phyloP scores from a whole-genome alignment of 1,140 invertebrate genomes.

The Nasonia giraulti region DNA sequence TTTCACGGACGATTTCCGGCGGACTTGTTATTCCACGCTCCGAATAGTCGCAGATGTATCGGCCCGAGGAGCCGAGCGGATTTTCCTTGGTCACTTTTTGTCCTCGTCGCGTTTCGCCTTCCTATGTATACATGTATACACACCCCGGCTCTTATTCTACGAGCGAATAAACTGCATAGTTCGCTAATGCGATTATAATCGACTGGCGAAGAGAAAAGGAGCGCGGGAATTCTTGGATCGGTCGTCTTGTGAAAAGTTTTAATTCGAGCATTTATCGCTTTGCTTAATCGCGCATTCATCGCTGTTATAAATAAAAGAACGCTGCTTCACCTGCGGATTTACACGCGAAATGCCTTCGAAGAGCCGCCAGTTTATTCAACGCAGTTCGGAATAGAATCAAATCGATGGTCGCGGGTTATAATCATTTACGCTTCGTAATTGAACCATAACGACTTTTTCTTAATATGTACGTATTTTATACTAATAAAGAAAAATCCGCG shows the following conservation, averaged over 20 bases:
- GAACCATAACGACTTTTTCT: too few relatives aligned
- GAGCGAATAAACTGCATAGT: neutral
- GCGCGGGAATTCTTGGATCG: neutral
- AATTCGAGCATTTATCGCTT: neutral
- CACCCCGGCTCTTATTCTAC: too few relatives aligned
- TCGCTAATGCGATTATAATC: conserved; percentile 48
- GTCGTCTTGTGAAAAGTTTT: neutral
- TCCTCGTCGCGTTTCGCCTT: neutral
- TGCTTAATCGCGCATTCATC: too few relatives aligned
- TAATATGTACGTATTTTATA: too few relatives aligned
- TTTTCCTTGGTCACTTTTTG: conserved; percentile 5
- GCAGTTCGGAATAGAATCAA: too few relatives aligned
- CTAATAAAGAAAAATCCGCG: too few relatives aligned
- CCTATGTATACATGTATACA: neutral
- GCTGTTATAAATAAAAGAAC: too few relatives aligned
- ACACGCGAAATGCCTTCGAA: too few relatives aligned
- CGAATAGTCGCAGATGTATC: conserved; percentile 45
- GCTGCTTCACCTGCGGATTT: too few relatives aligned
- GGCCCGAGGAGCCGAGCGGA: conserved; percentile 14
- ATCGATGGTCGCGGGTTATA: too few relatives aligned
- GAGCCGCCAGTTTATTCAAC: too few relatives aligned
- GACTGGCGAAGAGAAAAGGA: neutral
- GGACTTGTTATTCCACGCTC: conserved; percentile 44
- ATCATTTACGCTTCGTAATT: too few relatives aligned
- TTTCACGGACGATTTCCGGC: conserved; percentile 44